phyloP scores from a whole-genome alignment of 2,113 vertebrate species.

The Chiloscyllium plagiosum region DNA sequence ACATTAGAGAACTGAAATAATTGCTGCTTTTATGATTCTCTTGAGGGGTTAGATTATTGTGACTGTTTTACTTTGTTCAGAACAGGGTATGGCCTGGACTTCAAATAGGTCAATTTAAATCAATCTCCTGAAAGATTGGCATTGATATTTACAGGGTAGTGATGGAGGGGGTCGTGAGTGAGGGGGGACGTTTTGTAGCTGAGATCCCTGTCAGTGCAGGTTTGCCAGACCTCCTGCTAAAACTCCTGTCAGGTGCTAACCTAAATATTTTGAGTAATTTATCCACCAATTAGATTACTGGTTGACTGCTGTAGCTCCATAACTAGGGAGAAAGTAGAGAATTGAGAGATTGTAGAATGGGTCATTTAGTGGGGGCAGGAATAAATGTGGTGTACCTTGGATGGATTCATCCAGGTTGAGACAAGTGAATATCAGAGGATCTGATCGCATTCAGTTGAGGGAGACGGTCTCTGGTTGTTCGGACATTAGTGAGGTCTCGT shows the following conservation, averaged over 20 bases:
- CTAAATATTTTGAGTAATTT: no score
- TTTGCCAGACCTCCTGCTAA: neutral
- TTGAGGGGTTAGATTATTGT: neutral
- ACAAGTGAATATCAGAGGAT: neutral
- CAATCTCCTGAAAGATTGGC: neutral
- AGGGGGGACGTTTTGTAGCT: neutral
- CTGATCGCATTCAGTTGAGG: neutral
- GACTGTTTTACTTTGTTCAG: neutral
- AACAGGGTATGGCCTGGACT: neutral
- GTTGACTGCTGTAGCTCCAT: no score
- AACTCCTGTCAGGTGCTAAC: neutral
- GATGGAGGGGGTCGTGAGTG: neutral
- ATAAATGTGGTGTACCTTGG: no score
- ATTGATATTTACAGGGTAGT: neutral
- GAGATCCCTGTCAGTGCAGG: neutral
- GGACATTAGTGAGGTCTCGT: neutral
- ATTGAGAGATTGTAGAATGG: neutral
- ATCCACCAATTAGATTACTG: no score
- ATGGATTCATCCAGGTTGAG: neutral
- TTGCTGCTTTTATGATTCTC: neutral
- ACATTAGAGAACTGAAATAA: neutral
- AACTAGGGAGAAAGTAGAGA: neutral
- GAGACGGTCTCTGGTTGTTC: no score
- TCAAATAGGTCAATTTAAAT: neutral
- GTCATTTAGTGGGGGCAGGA: no score